Evolutionary conservation across 2,797 vertebrate genomes (phyloP), one percentile per base, ranked within the genome.

Genomic region (Borostomias antarcticus): DNA sequence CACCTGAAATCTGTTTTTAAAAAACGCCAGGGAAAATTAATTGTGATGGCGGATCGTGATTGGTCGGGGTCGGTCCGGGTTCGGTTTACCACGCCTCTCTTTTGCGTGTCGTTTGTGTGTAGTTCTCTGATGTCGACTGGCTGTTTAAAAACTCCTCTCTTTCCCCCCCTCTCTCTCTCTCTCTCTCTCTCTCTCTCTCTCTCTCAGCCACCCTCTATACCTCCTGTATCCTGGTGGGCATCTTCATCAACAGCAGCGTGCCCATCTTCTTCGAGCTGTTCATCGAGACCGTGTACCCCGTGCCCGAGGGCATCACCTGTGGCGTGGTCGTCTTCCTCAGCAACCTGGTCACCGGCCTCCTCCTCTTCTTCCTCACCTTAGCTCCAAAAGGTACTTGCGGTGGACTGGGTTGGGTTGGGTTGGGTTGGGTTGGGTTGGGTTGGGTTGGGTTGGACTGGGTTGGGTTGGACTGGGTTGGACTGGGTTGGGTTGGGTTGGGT

Each of bases 191-290:
- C 25, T 57, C 67, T 70, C 5, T 29, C 23, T 11, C 7, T 51
- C 45, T 25, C 1, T 3, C 83, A 99, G 98, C 95, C 72, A 98
- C 96, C 19, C 83, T 99, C 23, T 99, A 98, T 52, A 92, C 98
- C 1, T 98, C 98, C 81, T 98, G 97, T 73, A 97, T 99, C 88
- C 92, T 99, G 87, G 81, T 98, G 75, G 98, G 98, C 54, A 94
- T 98, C 62, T 99, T 98, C 86, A 90, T 99, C 80, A 97, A 96
- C 86, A 96, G 98, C 92, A 97, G 95, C 0, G 84, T 98, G 72
- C 98, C 98, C 15, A 98, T 99, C 83, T 99, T 99, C 93, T 96
- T 98, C 11, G 98, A 99, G 88, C 94, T 98, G 69, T 95, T 96
- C 77, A 96, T 99, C 70, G 98, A 99, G 87, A 99, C 97, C 0